Conservation (phyloP, 2,113 vertebrate genomes). For the Gasterosteus aculeatus region DNA sequence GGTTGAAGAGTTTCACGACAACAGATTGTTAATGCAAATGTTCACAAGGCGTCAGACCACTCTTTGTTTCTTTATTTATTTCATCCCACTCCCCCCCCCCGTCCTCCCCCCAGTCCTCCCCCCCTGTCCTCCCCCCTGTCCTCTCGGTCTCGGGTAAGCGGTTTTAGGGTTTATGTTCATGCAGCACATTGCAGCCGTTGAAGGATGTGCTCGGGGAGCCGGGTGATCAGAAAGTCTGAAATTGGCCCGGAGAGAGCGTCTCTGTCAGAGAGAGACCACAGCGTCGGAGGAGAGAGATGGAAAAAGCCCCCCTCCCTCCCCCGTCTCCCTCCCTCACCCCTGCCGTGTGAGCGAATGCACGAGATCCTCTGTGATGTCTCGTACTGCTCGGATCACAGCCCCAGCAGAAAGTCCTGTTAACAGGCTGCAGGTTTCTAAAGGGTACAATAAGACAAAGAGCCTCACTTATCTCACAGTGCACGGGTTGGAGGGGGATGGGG, state of each 20-base stretch:
- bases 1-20: conserved; percentile 62
- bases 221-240: conserved; percentile 70
- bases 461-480: conserved; percentile 53
- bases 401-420: conserved; percentile 53
- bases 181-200: conserved; percentile 49
- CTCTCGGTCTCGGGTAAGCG: conserved; percentile 54
- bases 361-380: conserved; percentile 45
- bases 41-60: conserved; percentile 45
- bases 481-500: conserved; percentile 26
- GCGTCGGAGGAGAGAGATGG: conserved; percentile 64
- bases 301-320: conserved; percentile 47
- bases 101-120: not conserved
- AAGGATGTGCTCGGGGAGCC: conserved; percentile 56
- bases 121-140: not conserved
- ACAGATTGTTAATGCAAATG: conserved; percentile 56
- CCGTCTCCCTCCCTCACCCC: conserved; percentile 8
- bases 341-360: conserved; percentile 68
- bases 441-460: conserved; percentile 45
- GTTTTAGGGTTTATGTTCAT: conserved; percentile 57
- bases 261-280: conserved; percentile 64
- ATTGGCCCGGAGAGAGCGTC: conserved; percentile 68
- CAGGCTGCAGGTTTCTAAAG: conserved; percentile 50
- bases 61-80: no score
- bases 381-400: conserved; percentile 43
- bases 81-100: no score